These are phyloP conservation scores for Auanema sp. DNA, from an alignment of 2,888 invertebrate genomes.

Conservation along the genomic window DNA sequence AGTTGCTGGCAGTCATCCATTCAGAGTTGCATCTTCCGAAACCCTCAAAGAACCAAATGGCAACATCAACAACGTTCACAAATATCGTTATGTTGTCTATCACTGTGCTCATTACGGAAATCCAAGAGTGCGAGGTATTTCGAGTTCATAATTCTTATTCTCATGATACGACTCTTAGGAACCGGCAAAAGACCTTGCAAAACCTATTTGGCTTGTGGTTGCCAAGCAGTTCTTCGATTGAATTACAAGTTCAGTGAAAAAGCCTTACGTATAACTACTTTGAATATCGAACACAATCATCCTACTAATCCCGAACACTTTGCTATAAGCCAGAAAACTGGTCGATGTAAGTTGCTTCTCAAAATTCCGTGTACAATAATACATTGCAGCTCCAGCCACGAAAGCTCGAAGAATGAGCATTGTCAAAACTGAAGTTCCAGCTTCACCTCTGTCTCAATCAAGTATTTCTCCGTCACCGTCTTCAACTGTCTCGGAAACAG, in stretches of 20 bases:
- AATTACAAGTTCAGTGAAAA: conserved; percentile 53
- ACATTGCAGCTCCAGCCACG: no score
- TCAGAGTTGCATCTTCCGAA: conserved; percentile 61
- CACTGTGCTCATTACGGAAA: conserved; percentile 61
- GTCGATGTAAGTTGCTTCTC: no score
- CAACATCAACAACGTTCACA: conserved; percentile 34
- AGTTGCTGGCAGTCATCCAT: conserved; percentile 44
- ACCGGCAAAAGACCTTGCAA: conserved; percentile 61
- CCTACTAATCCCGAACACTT: no score
- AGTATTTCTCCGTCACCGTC: no score
- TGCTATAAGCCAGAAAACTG: no score
- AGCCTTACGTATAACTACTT: conserved; percentile 3
- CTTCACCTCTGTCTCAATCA: no score
- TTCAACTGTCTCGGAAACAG: no score
- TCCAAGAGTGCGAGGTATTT: conserved; percentile 58
- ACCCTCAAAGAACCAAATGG: conserved; percentile 41
- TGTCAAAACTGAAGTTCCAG: no score
- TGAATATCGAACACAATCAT: no score
- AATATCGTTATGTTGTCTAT: conserved; percentile 61
- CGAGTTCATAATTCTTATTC: no score
- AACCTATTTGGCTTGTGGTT: conserved; percentile 61
- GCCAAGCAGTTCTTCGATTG: conserved; percentile 57
- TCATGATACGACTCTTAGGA: conserved; percentile 26
- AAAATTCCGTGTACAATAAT: no score
- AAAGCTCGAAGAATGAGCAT: no score